A percentile compares a stretch with the other conserved stretches of the same genome.
Conservation (phyloP, 2,113 vertebrate species). For the Morphnarchus princeps region DNA sequence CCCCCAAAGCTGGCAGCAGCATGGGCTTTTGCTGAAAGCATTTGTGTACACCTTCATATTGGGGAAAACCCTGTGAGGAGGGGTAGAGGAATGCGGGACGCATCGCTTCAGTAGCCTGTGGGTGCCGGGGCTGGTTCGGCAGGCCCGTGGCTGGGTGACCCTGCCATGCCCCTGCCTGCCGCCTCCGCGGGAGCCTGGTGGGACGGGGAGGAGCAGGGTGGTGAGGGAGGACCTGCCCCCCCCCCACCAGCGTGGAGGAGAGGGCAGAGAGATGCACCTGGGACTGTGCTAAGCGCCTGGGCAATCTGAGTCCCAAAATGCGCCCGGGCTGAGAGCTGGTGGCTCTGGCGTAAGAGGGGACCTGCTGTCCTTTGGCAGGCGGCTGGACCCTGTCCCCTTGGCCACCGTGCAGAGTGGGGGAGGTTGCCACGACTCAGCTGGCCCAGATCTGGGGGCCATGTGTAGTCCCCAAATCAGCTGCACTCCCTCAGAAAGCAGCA, state of each 20-base stretch:
- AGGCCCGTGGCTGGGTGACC: neutral
- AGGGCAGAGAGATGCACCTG: neutral
- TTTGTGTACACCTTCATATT: neutral
- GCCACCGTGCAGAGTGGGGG: neutral
- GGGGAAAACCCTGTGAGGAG: neutral
- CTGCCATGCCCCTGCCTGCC: neutral
- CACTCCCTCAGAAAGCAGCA: neutral
- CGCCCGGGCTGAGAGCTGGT: neutral
- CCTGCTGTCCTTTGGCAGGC: neutral
- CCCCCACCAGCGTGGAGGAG: rapidly evolving
- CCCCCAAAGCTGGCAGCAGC: neutral
- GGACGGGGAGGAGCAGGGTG: neutral
- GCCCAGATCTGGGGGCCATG: neutral
- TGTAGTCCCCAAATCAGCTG: neutral
- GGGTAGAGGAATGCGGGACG: neutral
- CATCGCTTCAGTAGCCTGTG: neutral
- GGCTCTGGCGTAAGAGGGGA: neutral
- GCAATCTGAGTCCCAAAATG: neutral
- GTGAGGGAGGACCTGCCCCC: neutral
- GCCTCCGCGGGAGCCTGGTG: rapidly evolving
- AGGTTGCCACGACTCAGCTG: neutral
- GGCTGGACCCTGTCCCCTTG: rapidly evolving
- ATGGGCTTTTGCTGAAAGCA: neutral
- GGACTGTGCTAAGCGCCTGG: neutral
- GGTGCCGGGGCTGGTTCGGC: neutral